Conservation (phyloP, 2,797 vertebrate species). For the Natrix natrix region DNA sequence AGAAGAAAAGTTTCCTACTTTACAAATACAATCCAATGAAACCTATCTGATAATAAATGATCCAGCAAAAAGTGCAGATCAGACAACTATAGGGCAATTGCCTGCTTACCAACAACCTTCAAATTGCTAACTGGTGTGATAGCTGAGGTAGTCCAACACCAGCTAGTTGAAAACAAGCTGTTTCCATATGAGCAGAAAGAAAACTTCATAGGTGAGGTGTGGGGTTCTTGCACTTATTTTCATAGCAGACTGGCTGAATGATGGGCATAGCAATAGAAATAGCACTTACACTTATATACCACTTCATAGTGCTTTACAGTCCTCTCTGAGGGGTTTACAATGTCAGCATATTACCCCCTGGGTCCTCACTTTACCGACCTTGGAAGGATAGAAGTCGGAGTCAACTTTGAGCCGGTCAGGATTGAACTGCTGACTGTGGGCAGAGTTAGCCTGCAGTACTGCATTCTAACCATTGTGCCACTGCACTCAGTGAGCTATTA, state of each 20-base stretch:
- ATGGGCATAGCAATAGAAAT: neutral
- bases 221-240: neutral
- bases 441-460: neutral
- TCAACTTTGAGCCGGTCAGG: neutral
- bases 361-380: neutral
- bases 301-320: neutral
- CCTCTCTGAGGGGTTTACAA: neutral
- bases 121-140: neutral
- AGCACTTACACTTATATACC: neutral
- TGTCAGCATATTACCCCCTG: neutral
- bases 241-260: neutral
- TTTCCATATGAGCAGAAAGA: neutral
- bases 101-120: neutral
- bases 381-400: neutral
- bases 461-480: neutral
- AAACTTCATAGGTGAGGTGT: neutral
- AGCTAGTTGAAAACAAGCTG: neutral
- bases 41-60: neutral
- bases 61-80: neutral
- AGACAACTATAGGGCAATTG: neutral
- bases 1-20: neutral
- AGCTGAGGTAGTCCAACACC: neutral
- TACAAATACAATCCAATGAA: neutral
- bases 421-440: neutral
- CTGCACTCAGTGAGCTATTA: neutral